Evolutionary conservation across 2,113 vertebrate genomes (phyloP), one percentile per base, ranked within the genome.

Genomic region (Aplodontia rufa): DNA sequence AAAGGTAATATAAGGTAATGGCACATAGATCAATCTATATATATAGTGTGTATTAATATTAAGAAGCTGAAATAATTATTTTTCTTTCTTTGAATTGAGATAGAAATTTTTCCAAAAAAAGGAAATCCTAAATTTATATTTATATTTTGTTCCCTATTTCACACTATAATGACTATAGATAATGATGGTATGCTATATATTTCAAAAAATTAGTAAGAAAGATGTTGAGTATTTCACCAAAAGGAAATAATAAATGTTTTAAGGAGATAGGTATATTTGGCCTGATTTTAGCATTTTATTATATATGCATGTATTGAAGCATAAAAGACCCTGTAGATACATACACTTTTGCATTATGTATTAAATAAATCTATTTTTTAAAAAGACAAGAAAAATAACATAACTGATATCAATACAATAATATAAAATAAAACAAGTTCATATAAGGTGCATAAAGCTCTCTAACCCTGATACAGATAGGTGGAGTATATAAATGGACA

Each of bases 361-460:
- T 14, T 83, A 40, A 62, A 47, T 37, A 60, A 60, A 16, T 62
- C 62, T 40, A 62, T 60, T 28, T 91, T n/a, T 45, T 14, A 78
- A 55, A 60, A 74, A 68, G 58, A 47, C 49, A 92, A 74, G 62
- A 35, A 72, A 28, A 1, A 17, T 55, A 5, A 30, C 14, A 68
- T 85, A 32, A 47, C 6, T 76, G 32, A 68, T 14, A 30, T 49
- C 32, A 58, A 20, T 40, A 51, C 17, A 9, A 35, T 75, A 17
- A n/a, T 55, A 87, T 32, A 64, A 96, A 94, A 81, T 58, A 49
- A 93, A 96, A 72, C 8, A 58, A 72, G 2, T 51, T 92, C 4
- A 45, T 80, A 62, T 8, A 35, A 90, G 42, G 35, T 86, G 7
- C 1, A 42, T 71, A 76, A 37, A 71, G 88, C 85, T 89, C 26